Percentiles rank a stretch among this genome's conserved stretches.
Evolutionary conservation across 2,888 invertebrate genomes (phyloP).

Genomic region (Drosophila borealis): DNA sequence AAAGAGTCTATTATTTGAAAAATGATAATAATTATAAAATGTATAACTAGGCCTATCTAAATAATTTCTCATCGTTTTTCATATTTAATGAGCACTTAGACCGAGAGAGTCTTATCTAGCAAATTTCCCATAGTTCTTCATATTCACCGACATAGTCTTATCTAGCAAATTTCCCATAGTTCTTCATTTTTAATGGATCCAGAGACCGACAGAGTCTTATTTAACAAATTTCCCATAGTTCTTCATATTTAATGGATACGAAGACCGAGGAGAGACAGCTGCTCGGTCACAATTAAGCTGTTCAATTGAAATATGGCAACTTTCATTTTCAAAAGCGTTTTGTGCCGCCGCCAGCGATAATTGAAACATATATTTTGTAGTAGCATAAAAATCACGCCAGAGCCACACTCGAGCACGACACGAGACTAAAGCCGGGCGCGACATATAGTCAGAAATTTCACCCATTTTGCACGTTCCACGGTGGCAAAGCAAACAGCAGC

Average conservation of each 20-base stretch:
- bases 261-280: constrained; percentile 17
- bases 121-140: constrained; percentile 39
- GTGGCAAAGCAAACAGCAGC: constrained; percentile 19
- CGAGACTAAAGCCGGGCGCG: constrained; percentile 7
- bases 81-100: neutral
- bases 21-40: too few relatives aligned
- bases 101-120: neutral
- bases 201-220: neutral
- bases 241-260: constrained; percentile 29
- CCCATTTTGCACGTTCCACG: constrained; percentile 73
- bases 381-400: constrained; percentile 63
- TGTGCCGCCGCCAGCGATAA: constrained; percentile 69
- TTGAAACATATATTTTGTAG: constrained; percentile 78
- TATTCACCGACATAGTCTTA: constrained; percentile 3
- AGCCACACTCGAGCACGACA: constrained; percentile 69
- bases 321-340: constrained; percentile 63
- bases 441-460: constrained; percentile 65
- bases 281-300: constrained; percentile 64
- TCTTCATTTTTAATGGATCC: too few relatives aligned
- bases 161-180: too few relatives aligned
- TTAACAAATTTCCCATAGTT: constrained; percentile 27
- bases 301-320: constrained; percentile 69
- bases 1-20: too few relatives aligned
- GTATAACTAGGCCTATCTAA: too few relatives aligned
- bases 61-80: too few relatives aligned